A percentile compares a stretch with the other conserved stretches of the same genome.
phyloP scores from a whole-genome alignment of 1,140 invertebrate genomes.

The Drosophila elegans region DNA sequence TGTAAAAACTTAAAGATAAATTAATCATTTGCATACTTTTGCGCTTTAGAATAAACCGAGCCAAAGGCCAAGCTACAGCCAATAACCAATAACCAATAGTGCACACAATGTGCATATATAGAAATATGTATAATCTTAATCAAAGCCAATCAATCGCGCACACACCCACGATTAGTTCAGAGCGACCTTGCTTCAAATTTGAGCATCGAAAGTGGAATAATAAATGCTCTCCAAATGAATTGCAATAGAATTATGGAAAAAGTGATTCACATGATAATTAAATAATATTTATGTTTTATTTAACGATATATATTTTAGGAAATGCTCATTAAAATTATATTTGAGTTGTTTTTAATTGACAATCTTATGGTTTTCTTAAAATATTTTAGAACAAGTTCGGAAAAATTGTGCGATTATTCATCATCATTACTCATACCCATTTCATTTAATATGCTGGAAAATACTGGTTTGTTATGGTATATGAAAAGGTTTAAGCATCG shows the following conservation, averaged over 20 bases:
- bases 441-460: background rate
- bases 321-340: too few species aligned
- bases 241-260: background rate
- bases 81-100: background rate
- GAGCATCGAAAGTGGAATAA: background rate
- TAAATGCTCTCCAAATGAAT: background rate
- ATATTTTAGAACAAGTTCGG: background rate
- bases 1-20: too few species aligned
- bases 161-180: slow-evolving; percentile 33
- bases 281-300: background rate
- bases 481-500: background rate
- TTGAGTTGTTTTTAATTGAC: too few species aligned
- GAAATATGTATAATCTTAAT: slow-evolving; percentile 34
- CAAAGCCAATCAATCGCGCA: slow-evolving; percentile 59
- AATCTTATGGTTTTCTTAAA: too few species aligned
- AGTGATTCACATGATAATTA: background rate
- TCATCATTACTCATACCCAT: background rate
- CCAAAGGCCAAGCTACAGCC: background rate
- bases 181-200: slow-evolving; percentile 42
- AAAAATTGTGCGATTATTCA: background rate
- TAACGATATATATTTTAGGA: too few species aligned
- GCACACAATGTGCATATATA: background rate
- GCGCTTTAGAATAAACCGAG: background rate
- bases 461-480: background rate
- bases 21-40: background rate